phyloP scores from a whole-genome alignment of 2,888 invertebrate genomes.

The Spisula subtruncata region DNA sequence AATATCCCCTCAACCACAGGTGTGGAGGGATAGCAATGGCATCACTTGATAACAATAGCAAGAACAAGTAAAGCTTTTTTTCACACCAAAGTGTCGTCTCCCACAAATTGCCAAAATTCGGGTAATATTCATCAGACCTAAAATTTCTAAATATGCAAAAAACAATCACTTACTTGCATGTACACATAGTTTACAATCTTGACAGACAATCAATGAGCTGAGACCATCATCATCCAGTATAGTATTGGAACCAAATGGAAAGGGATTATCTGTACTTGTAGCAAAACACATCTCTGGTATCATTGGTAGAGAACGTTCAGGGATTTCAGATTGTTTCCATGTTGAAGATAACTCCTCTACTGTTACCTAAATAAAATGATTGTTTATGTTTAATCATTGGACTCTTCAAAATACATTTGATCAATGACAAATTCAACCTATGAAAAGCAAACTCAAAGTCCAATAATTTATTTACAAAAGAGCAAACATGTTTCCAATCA shows the following conservation, averaged over 20 bases:
- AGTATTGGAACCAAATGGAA: conserved; percentile 77
- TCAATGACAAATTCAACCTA: too few species aligned
- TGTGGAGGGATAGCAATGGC: too few species aligned
- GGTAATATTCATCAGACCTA: too few species aligned
- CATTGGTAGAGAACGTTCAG: conserved; percentile 80
- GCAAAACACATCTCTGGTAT: conserved; percentile 87
- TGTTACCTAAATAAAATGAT: neutral
- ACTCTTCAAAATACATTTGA: neutral
- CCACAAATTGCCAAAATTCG: too few species aligned
- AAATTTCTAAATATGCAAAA: neutral
- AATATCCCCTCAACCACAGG: too few species aligned
- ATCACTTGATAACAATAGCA: too few species aligned
- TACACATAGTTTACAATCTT: conserved; percentile 90
- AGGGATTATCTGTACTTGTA: conserved; percentile 80
- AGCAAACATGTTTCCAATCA: too few species aligned
- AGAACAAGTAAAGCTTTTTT: too few species aligned
- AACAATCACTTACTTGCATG: conserved; percentile 88
- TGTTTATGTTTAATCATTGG: neutral
- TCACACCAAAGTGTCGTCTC: too few species aligned
- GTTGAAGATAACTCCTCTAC: conserved; percentile 27
- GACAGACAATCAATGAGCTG: conserved; percentile 89
- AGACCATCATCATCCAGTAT: conserved; percentile 82
- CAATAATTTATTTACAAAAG: too few species aligned
- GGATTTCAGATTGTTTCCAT: conserved; percentile 50
- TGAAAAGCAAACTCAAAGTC: too few species aligned